Percentiles rank a stretch among this genome's conserved stretches.
Conservation (phyloP, 1,140 invertebrate species). For the Drosophila sp. region DNA sequence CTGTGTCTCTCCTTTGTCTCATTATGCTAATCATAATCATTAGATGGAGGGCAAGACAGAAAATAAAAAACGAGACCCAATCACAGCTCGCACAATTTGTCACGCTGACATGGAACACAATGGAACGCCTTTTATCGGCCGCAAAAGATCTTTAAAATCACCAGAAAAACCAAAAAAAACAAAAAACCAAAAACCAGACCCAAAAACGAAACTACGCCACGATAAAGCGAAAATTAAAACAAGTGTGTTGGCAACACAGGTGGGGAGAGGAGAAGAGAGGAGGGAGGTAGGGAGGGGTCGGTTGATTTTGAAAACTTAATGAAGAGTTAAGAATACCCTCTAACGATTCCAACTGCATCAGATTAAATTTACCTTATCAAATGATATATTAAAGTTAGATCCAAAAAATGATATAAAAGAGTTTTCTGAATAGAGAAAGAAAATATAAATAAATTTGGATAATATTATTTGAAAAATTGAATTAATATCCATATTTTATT, state of each 20-base stretch:
- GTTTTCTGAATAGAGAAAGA: too few species aligned
- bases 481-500: too few species aligned
- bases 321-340: slow-evolving; percentile 8
- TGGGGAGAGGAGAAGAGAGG: neutral
- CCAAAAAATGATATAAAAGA: too few species aligned
- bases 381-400: too few species aligned
- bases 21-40: slow-evolving; percentile 80
- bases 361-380: too few species aligned
- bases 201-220: slow-evolving; percentile 44
- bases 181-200: slow-evolving; percentile 23
- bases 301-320: slow-evolving; percentile 6
- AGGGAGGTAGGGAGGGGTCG: neutral
- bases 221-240: slow-evolving; percentile 41
- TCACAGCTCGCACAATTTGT: slow-evolving; percentile 59
- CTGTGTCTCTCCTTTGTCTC: slow-evolving; percentile 41
- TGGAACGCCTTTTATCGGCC: slow-evolving; percentile 47
- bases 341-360: neutral
- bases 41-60: slow-evolving; percentile 32
- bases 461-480: too few species aligned
- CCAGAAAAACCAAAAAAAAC: slow-evolving; percentile 16
- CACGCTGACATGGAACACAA: slow-evolving; percentile 50
- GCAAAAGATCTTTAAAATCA: slow-evolving; percentile 51
- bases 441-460: too few species aligned
- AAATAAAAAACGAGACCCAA: slow-evolving; percentile 20
- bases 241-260: slow-evolving; percentile 11